These are phyloP conservation scores for Drosophila sucinea DNA, from an alignment of 1,140 invertebrate genomes.

Conservation along the genomic window DNA sequence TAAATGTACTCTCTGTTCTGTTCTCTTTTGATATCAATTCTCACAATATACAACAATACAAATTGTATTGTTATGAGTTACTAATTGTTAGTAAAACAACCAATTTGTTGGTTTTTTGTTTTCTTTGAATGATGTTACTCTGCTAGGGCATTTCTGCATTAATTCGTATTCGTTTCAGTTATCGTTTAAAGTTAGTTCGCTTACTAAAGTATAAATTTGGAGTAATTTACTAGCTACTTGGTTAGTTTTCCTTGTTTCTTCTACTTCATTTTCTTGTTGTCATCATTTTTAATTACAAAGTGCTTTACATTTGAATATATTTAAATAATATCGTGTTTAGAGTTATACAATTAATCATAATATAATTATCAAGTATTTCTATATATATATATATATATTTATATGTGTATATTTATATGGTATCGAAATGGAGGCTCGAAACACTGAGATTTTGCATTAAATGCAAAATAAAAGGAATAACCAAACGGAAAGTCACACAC, in stretches of 20 bases:
- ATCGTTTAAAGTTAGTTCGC: slow-evolving; percentile 24
- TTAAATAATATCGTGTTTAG: slow-evolving; percentile 65
- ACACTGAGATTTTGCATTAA: slow-evolving; percentile 60
- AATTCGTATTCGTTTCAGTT: slow-evolving; percentile 23
- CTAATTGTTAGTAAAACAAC: slow-evolving; percentile 13
- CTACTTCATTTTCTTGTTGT: slow-evolving; percentile 16
- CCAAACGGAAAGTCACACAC: slow-evolving; percentile 18
- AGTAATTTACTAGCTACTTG: slow-evolving; percentile 71
- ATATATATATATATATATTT: slow-evolving; percentile 36
- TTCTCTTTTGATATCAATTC: slow-evolving; percentile 9
- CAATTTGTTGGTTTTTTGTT: slow-evolving; percentile 2
- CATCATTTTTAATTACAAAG: slow-evolving; percentile 47
- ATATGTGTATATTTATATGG: slow-evolving; percentile 45
- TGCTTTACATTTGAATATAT: slow-evolving; percentile 42
- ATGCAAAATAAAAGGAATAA: slow-evolving; percentile 47
- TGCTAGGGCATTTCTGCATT: slow-evolving; percentile 1
- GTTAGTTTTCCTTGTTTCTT: slow-evolving; percentile 45
- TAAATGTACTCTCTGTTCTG: slow-evolving; percentile 1
- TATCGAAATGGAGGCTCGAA: slow-evolving; percentile 61
- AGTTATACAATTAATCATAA: slow-evolving; percentile 24
- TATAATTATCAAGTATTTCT: slow-evolving; percentile 23
- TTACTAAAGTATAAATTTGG: slow-evolving; percentile 66
- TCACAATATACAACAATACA: slow-evolving; percentile 9
- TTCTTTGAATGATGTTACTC: not conserved
- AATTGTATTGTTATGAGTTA: slow-evolving; percentile 5